These are phyloP conservation scores for Drosophila aff. DNA, from an alignment of 1,140 invertebrate species.

Conservation along the genomic window DNA sequence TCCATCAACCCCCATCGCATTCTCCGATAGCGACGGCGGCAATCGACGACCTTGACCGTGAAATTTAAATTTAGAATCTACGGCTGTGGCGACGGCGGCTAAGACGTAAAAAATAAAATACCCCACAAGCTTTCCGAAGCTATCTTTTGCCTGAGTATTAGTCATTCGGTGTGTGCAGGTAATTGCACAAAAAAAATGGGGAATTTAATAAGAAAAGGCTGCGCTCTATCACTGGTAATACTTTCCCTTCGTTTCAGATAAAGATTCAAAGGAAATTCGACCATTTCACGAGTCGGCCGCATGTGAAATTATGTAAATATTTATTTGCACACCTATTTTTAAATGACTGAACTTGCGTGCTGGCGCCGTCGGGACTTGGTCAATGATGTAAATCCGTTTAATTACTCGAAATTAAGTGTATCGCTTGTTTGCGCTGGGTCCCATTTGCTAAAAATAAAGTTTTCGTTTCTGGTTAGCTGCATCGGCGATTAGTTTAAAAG, in stretches of 20 bases:
- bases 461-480: not conserved
- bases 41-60: conserved; percentile 77
- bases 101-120: conserved; percentile 76
- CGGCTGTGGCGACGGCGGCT: conserved; percentile 31
- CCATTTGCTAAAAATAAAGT: conserved; percentile 28
- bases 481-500: not conserved
- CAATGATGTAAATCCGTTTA: conserved; percentile 55
- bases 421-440: not conserved
- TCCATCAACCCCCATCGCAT: conserved; percentile 4
- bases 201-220: conserved; percentile 3
- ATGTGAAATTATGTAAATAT: conserved; percentile 62
- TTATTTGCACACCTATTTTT: conserved; percentile 47
- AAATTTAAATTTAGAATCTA: conserved; percentile 81
- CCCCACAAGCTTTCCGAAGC: conserved; percentile 52
- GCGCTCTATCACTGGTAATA: conserved; percentile 29
- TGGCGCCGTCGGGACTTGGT: conserved; percentile 40
- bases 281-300: conserved; percentile 38
- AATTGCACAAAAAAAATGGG: conserved; percentile 20
- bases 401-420: conserved; percentile 33
- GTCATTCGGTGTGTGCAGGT: conserved; percentile 31
- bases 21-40: conserved; percentile 44
- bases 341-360: conserved; percentile 42
- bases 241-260: not conserved
- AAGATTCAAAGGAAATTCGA: conserved; percentile 16
- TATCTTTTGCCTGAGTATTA: conserved; percentile 33